A percentile compares a stretch with the other conserved stretches of the same genome.
phyloP scores from a whole-genome alignment of 2,888 invertebrate genomes.

The Mallateleia sp. region DNA sequence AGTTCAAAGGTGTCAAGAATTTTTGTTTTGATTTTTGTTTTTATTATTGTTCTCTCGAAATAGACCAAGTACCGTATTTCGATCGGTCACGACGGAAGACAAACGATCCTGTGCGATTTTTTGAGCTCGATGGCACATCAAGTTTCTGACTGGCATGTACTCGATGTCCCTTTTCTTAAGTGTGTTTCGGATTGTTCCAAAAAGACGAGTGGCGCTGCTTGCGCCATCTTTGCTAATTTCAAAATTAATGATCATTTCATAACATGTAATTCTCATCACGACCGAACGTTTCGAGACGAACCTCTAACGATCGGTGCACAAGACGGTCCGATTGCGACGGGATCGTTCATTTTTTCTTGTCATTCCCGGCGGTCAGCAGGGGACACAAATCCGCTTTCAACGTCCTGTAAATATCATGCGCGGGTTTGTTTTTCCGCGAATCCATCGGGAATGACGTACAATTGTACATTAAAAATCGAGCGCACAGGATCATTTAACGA shows the following conservation, averaged over 20 bases:
- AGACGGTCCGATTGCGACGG: slow-evolving; percentile 57
- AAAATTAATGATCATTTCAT: slow-evolving; percentile 18
- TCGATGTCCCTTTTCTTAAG: slow-evolving; percentile 2
- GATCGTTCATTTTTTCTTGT: slow-evolving; percentile 26
- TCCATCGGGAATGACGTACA: background rate
- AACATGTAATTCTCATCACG: background rate
- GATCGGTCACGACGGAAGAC: slow-evolving; percentile 25
- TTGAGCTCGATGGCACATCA: slow-evolving; percentile 44
- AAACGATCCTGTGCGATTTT: slow-evolving; percentile 69
- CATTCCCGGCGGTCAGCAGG: background rate
- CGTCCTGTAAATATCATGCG: slow-evolving; percentile 44
- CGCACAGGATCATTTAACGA: slow-evolving; percentile 76
- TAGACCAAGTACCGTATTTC: slow-evolving; percentile 47
- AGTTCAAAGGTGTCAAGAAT: slow-evolving; percentile 11
- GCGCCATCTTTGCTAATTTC: slow-evolving; percentile 3
- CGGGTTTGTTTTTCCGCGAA: slow-evolving; percentile 8
- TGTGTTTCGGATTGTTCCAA: background rate
- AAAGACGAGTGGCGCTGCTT: background rate
- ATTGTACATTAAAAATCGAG: slow-evolving; percentile 34
- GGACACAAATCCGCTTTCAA: background rate
- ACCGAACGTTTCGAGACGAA: background rate
- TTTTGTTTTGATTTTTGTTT: slow-evolving; percentile 19
- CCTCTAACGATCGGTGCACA: background rate
- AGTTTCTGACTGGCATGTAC: slow-evolving; percentile 51
- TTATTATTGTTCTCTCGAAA: slow-evolving; percentile 32